Conservation (phyloP, 2,113 vertebrate species). For the Hymenochirus boettgeri region DNA sequence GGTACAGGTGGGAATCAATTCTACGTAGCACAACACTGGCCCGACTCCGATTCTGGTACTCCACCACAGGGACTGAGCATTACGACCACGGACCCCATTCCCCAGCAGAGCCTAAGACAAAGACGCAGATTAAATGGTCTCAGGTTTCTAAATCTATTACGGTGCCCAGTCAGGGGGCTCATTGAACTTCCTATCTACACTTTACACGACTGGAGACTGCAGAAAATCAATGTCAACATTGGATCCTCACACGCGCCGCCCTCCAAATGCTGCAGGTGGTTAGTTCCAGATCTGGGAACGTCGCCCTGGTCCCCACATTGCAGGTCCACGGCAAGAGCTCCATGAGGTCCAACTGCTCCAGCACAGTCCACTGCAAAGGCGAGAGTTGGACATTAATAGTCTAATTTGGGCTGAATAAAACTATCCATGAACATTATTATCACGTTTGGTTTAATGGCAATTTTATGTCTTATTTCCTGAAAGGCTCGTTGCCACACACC, state of each 20-base stretch:
- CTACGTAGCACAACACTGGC: conserved; percentile 53
- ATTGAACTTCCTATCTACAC: conserved; percentile 61
- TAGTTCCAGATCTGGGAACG: conserved; percentile 67
- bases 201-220: conserved; percentile 72
- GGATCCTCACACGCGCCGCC: conserved; percentile 64
- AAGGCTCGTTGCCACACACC: conserved; percentile 59
- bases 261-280: conserved; percentile 59
- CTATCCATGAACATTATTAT: too few relatives aligned
- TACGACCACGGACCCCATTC: conserved; percentile 74
- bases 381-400: too few relatives aligned
- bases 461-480: too few relatives aligned
- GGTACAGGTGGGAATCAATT: conserved; percentile 72
- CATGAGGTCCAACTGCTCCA: conserved; percentile 81
- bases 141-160: neutral
- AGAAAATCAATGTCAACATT: conserved; percentile 70
- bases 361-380: conserved; percentile 70
- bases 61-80: conserved; percentile 79
- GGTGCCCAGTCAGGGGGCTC: neutral
- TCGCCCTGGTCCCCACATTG: conserved; percentile 70
- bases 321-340: conserved; percentile 79
- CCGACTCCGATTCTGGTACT: conserved; percentile 70
- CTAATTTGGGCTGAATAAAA: too few relatives aligned
- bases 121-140: neutral
- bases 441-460: neutral
- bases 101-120: conserved; percentile 49